phyloP scores from a whole-genome alignment of 2,797 vertebrate genomes.

The Tachyglossus aculeatus region DNA sequence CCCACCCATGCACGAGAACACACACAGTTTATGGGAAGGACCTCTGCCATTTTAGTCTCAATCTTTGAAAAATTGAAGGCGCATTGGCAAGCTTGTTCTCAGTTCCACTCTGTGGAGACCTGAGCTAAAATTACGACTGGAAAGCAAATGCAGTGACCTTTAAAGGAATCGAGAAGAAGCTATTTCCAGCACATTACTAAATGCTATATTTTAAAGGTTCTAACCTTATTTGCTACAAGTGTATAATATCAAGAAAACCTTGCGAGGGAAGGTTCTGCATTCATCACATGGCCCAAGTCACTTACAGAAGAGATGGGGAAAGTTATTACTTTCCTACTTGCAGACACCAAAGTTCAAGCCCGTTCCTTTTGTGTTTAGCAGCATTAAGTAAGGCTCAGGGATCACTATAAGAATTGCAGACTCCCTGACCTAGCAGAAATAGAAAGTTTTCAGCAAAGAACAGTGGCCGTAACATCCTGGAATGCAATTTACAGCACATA shows the following conservation, averaged over 20 bases:
- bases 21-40: neutral
- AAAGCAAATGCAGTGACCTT: conserved; percentile 83
- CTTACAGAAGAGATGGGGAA: conserved; percentile 68
- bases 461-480: conserved; percentile 26
- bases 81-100: conserved; percentile 56
- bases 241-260: conserved; percentile 77
- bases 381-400: conserved; percentile 76
- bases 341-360: conserved; percentile 75
- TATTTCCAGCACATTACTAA: conserved; percentile 78
- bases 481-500: conserved; percentile 43
- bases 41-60: conserved; percentile 61
- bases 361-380: conserved; percentile 64
- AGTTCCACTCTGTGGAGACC: conserved; percentile 58
- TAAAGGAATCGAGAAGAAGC: conserved; percentile 77
- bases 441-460: conserved; percentile 60
- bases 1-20: neutral
- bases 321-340: conserved; percentile 78
- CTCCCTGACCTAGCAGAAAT: conserved; percentile 67
- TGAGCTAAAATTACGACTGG: conserved; percentile 67
- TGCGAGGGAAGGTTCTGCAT: conserved; percentile 71
- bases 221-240: conserved; percentile 82
- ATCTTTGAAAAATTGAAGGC: conserved; percentile 60
- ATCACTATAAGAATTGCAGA: conserved; percentile 67
- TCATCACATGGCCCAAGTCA: conserved; percentile 69
- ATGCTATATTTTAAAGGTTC: conserved; percentile 83